A percentile compares a stretch with the other conserved stretches of the same genome.
Evolutionary conservation across 2,797 vertebrate species (phyloP).

Genomic region (Anabacerthia variegaticeps): DNA sequence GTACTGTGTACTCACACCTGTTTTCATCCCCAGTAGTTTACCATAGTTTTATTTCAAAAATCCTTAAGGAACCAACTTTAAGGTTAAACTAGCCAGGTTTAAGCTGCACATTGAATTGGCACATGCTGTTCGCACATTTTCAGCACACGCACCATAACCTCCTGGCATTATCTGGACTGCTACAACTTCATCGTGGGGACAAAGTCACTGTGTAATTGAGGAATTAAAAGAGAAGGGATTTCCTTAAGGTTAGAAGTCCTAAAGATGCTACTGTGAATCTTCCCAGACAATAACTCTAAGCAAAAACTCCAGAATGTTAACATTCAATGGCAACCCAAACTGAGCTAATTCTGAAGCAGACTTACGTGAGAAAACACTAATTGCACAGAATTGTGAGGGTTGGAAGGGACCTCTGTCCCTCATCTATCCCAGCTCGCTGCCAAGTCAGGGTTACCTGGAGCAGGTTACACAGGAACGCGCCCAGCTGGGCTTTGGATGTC

Average conservation of each 20-base stretch:
- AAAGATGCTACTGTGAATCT: background rate
- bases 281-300: background rate
- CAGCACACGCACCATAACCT: rapidly evolving
- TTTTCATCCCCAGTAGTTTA: background rate
- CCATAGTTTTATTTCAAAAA: background rate
- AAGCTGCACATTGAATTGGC: background rate
- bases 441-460: background rate
- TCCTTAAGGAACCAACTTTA: background rate
- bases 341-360: background rate
- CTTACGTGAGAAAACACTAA: background rate
- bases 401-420: background rate
- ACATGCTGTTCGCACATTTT: background rate
- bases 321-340: background rate
- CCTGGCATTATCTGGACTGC: background rate
- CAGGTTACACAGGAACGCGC: background rate
- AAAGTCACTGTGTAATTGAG: background rate
- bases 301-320: background rate
- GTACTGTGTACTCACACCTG: rapidly evolving
- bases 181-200: background rate
- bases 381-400: background rate
- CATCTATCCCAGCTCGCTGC: background rate
- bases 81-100: background rate
- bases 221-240: background rate
- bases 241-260: background rate
- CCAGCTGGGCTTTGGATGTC: background rate